Percentiles rank a stretch among this genome's conserved stretches.
Conservation (phyloP, 2,797 vertebrate species). For the Trichosurus vulpecula region DNA sequence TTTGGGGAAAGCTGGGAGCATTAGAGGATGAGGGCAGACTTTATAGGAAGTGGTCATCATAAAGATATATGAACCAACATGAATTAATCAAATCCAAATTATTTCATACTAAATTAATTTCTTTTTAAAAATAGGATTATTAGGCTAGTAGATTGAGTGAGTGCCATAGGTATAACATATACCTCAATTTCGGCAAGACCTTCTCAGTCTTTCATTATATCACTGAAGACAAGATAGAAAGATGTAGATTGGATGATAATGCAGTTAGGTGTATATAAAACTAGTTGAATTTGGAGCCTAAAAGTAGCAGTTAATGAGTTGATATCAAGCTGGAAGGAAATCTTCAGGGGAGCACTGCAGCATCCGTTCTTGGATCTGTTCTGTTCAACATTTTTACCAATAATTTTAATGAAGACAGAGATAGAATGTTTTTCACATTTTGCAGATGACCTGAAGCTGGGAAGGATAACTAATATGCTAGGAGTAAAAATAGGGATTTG, state of each 20-base stretch:
- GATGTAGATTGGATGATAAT: not conserved
- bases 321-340: not conserved
- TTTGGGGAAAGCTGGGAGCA: not conserved
- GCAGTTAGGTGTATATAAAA: not conserved
- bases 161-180: not conserved
- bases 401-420: not conserved
- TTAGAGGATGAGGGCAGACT: not conserved
- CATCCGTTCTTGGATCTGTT: not conserved
- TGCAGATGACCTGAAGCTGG: not conserved
- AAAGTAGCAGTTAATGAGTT: not conserved
- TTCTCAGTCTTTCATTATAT: not conserved
- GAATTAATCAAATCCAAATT: not conserved
- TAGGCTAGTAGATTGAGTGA: not conserved
- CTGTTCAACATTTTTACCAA: not conserved
- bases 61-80: not conserved
- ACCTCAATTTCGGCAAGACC: not conserved
- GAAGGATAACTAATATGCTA: not conserved
- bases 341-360: not conserved
- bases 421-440: not conserved
- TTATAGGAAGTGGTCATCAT: not conserved
- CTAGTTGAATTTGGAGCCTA: not conserved
- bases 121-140: not conserved
- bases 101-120: not conserved
- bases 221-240: not conserved
- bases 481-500: not conserved